Conservation (phyloP, 2,113 vertebrate species). For the Halichoerus grypus region DNA sequence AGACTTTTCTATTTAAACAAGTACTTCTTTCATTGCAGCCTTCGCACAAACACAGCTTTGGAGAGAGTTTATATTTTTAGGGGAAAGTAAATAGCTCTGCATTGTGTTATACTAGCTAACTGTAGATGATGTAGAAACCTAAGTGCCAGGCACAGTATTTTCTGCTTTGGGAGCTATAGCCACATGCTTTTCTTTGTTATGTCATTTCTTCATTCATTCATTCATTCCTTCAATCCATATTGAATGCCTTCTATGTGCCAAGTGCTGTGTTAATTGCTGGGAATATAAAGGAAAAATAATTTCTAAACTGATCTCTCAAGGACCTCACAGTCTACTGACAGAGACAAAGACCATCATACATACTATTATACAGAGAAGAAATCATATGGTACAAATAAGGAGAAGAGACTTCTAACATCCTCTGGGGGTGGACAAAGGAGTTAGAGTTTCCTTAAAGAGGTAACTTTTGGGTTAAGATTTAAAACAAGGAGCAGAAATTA, state of each 20-base stretch:
- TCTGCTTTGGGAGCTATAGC: not conserved
- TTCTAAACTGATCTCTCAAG: not conserved
- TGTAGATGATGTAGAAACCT: not conserved
- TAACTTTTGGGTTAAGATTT: not conserved
- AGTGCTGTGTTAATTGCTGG: not conserved
- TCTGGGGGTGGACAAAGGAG: not conserved
- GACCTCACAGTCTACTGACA: not conserved
- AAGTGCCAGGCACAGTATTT: not conserved
- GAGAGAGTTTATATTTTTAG: slow-evolving; percentile 78
- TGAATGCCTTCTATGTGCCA: not conserved
- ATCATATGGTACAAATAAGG: not conserved
- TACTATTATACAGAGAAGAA: not conserved
- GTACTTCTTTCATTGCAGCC: slow-evolving; percentile 65
- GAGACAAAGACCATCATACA: not conserved
- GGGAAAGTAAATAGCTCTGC: slow-evolving; percentile 69
- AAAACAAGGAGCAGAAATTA: slow-evolving; percentile 26
- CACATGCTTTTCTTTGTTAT: not conserved
- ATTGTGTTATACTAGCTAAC: slow-evolving; percentile 29
- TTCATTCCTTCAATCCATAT: not conserved
- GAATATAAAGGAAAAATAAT: not conserved
- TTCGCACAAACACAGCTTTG: slow-evolving; percentile 75
- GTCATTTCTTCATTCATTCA: not conserved
- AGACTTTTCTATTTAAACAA: slow-evolving; percentile 79
- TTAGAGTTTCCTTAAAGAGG: not conserved
- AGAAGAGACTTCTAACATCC: not conserved